These are phyloP conservation scores for Cenopis cana DNA, from an alignment of 2,888 invertebrate species.

Conservation along the genomic window DNA sequence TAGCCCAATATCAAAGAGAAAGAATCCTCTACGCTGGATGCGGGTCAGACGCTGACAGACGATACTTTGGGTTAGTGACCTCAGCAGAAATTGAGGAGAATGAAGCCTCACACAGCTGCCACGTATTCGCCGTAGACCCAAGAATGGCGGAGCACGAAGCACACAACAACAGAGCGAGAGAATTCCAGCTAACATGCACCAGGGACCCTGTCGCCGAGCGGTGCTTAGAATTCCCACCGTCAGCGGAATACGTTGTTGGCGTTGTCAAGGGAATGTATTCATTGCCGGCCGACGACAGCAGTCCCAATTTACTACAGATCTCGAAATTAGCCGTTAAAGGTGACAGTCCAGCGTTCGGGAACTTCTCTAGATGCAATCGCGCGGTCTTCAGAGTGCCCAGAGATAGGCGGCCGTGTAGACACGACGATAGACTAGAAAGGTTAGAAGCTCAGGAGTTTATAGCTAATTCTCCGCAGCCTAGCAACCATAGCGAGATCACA, in stretches of 20 bases:
- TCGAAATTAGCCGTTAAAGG: conserved; percentile 77
- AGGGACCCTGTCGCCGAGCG: conserved; percentile 90
- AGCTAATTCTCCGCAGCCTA: conserved; percentile 93
- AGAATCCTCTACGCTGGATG: conserved; percentile 95
- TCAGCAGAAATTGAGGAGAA: conserved; percentile 86
- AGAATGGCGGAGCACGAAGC: conserved; percentile 92
- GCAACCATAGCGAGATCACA: conserved; percentile 91
- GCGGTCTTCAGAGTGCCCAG: conserved; percentile 69
- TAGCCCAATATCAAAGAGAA: conserved; percentile 95
- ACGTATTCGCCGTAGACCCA: conserved; percentile 97
- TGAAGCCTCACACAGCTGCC: conserved; percentile 93
- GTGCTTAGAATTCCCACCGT: conserved; percentile 96
- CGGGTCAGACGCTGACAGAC: conserved; percentile 94
- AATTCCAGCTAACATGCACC: conserved; percentile 94
- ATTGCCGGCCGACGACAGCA: conserved; percentile 77
- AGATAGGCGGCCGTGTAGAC: conserved; percentile 67
- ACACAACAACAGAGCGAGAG: conserved; percentile 91
- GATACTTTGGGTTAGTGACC: conserved; percentile 97
- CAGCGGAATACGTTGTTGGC: conserved; percentile 91
- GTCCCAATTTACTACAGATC: conserved; percentile 73
- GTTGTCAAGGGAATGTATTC: conserved; percentile 90
- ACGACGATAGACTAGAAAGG: conserved; percentile 71
- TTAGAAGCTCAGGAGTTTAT: conserved; percentile 81
- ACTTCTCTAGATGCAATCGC: conserved; percentile 70
- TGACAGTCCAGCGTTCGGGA: conserved; percentile 75